A percentile compares a stretch with the other conserved stretches of the same genome.
These are phyloP conservation scores for Geopemphigus sp. DNA, from an alignment of 1,140 invertebrate species.

Conservation along the genomic window DNA sequence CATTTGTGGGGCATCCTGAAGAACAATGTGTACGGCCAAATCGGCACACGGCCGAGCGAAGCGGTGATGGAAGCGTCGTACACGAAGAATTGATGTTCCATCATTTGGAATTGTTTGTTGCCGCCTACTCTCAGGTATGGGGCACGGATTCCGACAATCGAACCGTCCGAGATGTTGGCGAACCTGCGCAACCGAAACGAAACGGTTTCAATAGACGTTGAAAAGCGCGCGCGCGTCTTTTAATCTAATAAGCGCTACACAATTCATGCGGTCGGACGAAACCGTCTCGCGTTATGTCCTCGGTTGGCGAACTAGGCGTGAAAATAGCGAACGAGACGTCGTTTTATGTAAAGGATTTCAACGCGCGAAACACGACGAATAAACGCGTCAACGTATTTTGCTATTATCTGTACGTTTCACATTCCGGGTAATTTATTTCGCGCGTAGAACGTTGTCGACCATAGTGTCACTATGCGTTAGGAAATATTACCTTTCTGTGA, in stretches of 20 bases:
- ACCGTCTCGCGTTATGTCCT: too few species aligned
- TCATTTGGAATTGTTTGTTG: conserved; percentile 94
- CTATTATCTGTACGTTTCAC: background rate
- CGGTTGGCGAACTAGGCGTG: too few species aligned
- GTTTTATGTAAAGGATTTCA: too few species aligned
- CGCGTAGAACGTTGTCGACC: background rate
- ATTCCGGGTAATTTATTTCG: background rate
- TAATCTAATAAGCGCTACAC: too few species aligned
- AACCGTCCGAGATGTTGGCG: conserved; percentile 86
- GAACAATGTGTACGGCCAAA: conserved; percentile 94
- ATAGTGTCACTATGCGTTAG: too few species aligned
- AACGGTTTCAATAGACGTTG: too few species aligned
- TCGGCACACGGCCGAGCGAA: conserved; percentile 79
- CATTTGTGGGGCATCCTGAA: conserved; percentile 94
- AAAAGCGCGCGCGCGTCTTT: too few species aligned
- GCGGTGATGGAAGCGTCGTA: conserved; percentile 93
- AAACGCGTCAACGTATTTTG: too few species aligned
- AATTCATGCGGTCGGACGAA: too few species aligned
- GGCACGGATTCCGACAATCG: conserved; percentile 82
- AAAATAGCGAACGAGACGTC: too few species aligned
- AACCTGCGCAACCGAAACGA: conserved; percentile 61
- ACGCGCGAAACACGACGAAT: too few species aligned
- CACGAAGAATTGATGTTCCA: conserved; percentile 91
- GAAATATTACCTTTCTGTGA: conserved; percentile 63
- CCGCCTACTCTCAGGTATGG: conserved; percentile 89